phyloP scores from a whole-genome alignment of 2,797 vertebrate species.

The Melanotaenia nigrans region DNA sequence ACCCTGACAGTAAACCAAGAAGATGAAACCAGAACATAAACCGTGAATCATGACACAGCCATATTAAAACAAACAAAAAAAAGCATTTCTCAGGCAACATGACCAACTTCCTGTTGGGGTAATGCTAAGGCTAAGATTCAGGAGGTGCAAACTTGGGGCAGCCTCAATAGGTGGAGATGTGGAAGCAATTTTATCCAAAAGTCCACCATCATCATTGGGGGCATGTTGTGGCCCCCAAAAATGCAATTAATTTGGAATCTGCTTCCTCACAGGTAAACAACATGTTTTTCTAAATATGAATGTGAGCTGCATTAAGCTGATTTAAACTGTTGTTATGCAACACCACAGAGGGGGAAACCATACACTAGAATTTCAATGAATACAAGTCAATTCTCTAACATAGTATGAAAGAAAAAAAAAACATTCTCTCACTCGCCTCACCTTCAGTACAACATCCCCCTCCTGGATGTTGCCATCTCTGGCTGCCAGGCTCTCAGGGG shows the following conservation, averaged over 20 bases:
- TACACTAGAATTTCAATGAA: background rate
- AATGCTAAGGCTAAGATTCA: background rate
- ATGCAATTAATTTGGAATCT: too few species aligned
- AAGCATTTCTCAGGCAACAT: too few species aligned
- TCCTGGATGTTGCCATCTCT: slow-evolving; percentile 99
- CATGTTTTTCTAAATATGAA: background rate
- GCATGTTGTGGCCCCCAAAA: too few species aligned
- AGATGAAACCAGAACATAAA: too few species aligned
- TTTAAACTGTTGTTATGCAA: background rate
- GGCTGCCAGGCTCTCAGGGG: slow-evolving; percentile 97
- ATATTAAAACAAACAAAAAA: too few species aligned
- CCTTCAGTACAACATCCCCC: slow-evolving; percentile 98
- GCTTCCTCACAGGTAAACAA: background rate
- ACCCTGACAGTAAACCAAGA: too few species aligned
- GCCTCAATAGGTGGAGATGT: too few species aligned
- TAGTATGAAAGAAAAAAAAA: background rate
- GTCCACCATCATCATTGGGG: too few species aligned
- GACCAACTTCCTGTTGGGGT: background rate
- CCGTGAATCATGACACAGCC: too few species aligned
- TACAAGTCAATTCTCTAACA: background rate
- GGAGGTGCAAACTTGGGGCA: background rate
- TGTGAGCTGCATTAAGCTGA: background rate
- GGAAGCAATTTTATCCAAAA: background rate
- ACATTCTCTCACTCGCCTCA: slow-evolving; percentile 72
- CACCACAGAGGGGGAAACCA: background rate